phyloP scores from a whole-genome alignment of 2,797 vertebrate species.

The Phrynocephalus vlangalii region DNA sequence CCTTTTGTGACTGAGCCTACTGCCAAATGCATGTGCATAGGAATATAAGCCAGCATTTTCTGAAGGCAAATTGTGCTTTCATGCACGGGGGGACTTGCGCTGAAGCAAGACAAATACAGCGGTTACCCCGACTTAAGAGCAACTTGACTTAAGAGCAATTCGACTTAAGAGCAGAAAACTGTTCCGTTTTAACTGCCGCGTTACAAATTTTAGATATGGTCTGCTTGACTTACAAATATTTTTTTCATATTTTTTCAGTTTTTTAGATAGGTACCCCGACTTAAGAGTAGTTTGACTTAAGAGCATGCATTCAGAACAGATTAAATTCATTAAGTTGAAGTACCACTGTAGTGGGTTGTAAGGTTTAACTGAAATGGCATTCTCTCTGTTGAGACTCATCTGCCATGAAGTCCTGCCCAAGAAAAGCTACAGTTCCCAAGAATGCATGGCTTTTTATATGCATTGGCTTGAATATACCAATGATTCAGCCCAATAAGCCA shows the following conservation, averaged over 20 bases:
- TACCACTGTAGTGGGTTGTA: neutral
- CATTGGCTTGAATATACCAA: constrained; percentile 70
- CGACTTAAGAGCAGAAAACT: too few relatives aligned
- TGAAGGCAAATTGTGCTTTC: neutral
- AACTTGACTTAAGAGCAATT: too few relatives aligned
- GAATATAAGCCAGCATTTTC: neutral
- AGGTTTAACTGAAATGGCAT: neutral
- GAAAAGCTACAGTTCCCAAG: neutral
- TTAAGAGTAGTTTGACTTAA: too few relatives aligned
- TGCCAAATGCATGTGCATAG: neutral
- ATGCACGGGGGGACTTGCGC: neutral
- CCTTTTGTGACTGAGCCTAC: neutral
- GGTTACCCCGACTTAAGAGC: too few relatives aligned
- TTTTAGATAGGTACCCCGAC: too few relatives aligned
- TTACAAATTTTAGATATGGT: too few relatives aligned
- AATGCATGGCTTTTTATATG: constrained; percentile 38
- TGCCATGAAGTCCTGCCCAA: neutral
- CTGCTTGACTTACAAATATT: too few relatives aligned
- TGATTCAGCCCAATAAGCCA: constrained; percentile 65
- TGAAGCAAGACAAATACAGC: neutral
- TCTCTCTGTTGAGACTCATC: neutral
- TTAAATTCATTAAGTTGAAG: too few relatives aligned
- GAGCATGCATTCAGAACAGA: too few relatives aligned
- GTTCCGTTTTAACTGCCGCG: too few relatives aligned
- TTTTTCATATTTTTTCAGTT: too few relatives aligned